phyloP scores from a whole-genome alignment of 2,888 invertebrate species.

The Drosophila helvetica region DNA sequence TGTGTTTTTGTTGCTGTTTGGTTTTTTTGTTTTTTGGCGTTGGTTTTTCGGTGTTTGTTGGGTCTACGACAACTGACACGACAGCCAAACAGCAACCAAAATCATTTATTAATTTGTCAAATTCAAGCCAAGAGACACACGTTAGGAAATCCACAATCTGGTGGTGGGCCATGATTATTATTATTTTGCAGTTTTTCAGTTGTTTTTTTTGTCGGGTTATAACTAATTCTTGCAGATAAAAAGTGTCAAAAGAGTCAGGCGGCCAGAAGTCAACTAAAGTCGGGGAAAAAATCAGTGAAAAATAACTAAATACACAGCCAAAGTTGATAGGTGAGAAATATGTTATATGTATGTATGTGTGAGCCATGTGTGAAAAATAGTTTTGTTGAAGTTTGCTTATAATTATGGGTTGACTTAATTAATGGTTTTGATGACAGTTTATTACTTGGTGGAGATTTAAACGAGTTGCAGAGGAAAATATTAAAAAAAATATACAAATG shows the following conservation, averaged over 20 bases:
- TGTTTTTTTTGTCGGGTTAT: constrained; percentile 23
- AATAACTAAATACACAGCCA: constrained; percentile 17
- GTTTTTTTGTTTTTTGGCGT: constrained; percentile 7
- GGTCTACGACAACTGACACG: constrained; percentile 35
- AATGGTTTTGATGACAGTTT: constrained; percentile 37
- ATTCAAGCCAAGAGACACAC: constrained; percentile 49
- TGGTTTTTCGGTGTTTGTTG: constrained; percentile 3
- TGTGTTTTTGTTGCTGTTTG: neutral
- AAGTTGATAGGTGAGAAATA: constrained; percentile 26
- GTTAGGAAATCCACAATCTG: constrained; percentile 42
- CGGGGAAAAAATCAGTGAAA: constrained; percentile 28
- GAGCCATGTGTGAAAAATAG: constrained; percentile 38
- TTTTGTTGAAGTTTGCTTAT: constrained; percentile 26
- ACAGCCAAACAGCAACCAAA: constrained; percentile 33
- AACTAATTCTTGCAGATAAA: constrained; percentile 50
- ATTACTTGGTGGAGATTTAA: constrained; percentile 4
- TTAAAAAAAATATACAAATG: neutral
- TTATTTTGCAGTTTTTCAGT: constrained; percentile 13
- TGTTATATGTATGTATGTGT: constrained; percentile 1
- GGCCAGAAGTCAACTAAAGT: constrained; percentile 47
- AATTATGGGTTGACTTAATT: constrained; percentile 26
- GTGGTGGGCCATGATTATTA: constrained; percentile 16
- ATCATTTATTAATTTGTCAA: constrained; percentile 54
- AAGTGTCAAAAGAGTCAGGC: constrained; percentile 54
- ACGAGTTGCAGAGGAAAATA: neutral